Conservation (phyloP, 1,140 invertebrate genomes). For the Leucophenga varia region DNA sequence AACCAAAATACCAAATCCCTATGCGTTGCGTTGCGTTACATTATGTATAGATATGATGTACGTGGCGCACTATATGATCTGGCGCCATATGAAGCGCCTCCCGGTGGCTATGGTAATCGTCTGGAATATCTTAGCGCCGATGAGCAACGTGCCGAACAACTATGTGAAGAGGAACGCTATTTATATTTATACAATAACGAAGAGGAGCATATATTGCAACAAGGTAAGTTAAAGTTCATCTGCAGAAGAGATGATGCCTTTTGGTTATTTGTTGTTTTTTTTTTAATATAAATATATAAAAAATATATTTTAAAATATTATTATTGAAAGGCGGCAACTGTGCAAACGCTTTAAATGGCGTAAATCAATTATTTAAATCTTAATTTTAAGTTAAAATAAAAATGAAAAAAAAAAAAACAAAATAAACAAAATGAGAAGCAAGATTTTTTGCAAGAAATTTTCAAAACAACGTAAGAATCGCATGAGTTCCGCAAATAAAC, state of each 20-base stretch:
- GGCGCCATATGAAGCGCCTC: constrained; percentile 68
- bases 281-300: no score
- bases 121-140: constrained; percentile 72
- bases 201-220: constrained; percentile 79
- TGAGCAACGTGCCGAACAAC: constrained; percentile 79
- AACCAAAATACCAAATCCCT: no score
- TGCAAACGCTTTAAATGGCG: neutral
- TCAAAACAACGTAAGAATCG: no score
- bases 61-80: constrained; percentile 84
- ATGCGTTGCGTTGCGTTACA: no score
- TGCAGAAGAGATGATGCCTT: no score
- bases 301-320: no score
- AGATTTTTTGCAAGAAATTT: no score
- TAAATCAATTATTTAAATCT: neutral
- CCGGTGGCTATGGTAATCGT: constrained; percentile 69
- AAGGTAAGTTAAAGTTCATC: no score
- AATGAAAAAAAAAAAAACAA: constrained; percentile 7
- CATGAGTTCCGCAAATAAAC: no score
- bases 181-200: constrained; percentile 83
- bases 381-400: constrained; percentile 24
- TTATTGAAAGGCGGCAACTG: constrained; percentile 16
- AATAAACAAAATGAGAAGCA: neutral
- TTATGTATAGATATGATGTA: constrained; percentile 84
- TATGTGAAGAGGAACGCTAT: constrained; percentile 90
- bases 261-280: no score